Base-by-base conservation (phyloP, 2,888 invertebrate species). In the Strigamia maritima region DNA sequence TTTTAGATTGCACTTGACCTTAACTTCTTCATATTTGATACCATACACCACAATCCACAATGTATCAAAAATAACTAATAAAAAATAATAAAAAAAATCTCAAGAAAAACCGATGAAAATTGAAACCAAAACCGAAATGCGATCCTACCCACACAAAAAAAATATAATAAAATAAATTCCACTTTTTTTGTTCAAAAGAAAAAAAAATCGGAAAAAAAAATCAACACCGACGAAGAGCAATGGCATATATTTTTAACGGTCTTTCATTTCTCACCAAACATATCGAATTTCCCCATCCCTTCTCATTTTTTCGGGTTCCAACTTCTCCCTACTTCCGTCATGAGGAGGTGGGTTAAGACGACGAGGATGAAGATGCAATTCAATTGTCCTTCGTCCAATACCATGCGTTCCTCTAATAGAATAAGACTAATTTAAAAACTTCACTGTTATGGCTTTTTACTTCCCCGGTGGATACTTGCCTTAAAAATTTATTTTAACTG, bases 371-470 rank as follows among this genome's bases (percentile, higher is more conserved):
- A 54, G 54, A 70, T 70, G 70, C 70, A 70, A 70, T 70, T 70
- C 70, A 70, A 70, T 70, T 70, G 70, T 70, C 70, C 70, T 70
- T 28, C 26, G 54, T 54, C 54, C 54, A 54, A 54, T 54, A 16
- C 54, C 54, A 2, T 6, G 54, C 54, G 54, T 54, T 19, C 54
- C 16, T 70, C 70, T 70, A 70, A 70, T 70, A 70, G 70, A 70
- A 70, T 70, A 70, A 70, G 70, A 70, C 70, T 70, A 70, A 70
- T 70, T 70, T 70, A 70, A 70, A 70, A 70, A 70, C 70, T 70
- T 70, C 70, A 70, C 70, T n/a, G 26, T 26, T 28, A 70, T 70
- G 70, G 70, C 70, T 70, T 70, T 70, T 70, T 10, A 28, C 70
- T 70, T 70, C 70, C 70, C 70, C 26, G 26, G 70, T 70, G 70